These are phyloP conservation scores for Gila robusta DNA, from an alignment of 2,797 vertebrate species.

Conservation along the genomic window DNA sequence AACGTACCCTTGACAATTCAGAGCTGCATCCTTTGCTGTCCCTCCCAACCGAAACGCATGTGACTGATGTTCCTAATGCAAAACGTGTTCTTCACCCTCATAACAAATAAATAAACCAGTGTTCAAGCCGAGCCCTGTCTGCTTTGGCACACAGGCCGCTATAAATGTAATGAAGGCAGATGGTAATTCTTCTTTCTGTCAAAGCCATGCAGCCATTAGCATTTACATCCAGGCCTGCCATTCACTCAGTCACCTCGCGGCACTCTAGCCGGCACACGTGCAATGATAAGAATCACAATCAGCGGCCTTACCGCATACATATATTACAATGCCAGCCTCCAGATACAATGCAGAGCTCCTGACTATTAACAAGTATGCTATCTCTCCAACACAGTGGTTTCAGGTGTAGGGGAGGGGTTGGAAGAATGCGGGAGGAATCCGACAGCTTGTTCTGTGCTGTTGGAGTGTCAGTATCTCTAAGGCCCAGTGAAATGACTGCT, in stretches of 20 bases:
- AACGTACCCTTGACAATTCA: constrained; percentile 34
- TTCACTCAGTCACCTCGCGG: constrained; percentile 65
- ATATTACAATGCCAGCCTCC: constrained; percentile 74
- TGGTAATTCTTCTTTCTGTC: constrained; percentile 80
- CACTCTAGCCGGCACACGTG: constrained; percentile 40
- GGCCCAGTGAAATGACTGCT: constrained; percentile 54
- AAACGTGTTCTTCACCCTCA: constrained; percentile 64
- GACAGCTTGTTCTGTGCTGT: constrained; percentile 45
- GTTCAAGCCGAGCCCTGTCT: constrained; percentile 60
- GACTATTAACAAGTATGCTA: constrained; percentile 76
- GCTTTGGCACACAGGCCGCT: constrained; percentile 54
- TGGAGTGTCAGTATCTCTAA: constrained; percentile 61
- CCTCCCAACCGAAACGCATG: constrained; percentile 22
- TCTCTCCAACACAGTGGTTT: constrained; percentile 69
- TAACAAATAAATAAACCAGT: constrained; percentile 73
- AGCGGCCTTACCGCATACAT: constrained; percentile 72
- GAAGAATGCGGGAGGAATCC: constrained; percentile 51
- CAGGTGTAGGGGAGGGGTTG: constrained; percentile 60
- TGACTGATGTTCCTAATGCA: constrained; percentile 55
- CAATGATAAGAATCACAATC: constrained; percentile 82
- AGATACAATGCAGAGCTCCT: constrained; percentile 70
- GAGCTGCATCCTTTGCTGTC: constrained; percentile 36
- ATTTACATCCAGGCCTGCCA: constrained; percentile 79
- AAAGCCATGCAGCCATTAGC: constrained; percentile 78
- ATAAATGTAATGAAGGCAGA: constrained; percentile 80